Conservation (phyloP, 2,888 invertebrate species). For the Thyatira batis region DNA sequence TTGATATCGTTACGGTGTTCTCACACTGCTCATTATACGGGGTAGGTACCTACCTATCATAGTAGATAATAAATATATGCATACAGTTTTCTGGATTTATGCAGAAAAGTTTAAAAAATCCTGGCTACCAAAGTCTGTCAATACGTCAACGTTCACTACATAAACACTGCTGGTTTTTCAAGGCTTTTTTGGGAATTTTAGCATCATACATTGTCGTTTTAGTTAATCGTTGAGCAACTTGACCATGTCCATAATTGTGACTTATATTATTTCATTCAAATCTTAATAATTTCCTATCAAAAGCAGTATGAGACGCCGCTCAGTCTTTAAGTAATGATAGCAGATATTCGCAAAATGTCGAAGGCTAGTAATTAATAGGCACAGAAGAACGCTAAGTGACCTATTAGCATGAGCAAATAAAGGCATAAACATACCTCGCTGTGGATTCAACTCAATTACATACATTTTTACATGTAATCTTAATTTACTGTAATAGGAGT, state of each 20-base stretch:
- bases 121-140: too few species aligned
- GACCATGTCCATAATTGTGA: neutral
- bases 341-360: slow-evolving; percentile 16
- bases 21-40: too few species aligned
- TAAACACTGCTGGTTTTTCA: too few species aligned
- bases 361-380: neutral
- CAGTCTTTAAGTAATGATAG: slow-evolving; percentile 14
- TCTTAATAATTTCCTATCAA: neutral
- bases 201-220: neutral
- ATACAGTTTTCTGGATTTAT: too few species aligned
- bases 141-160: too few species aligned
- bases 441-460: slow-evolving; percentile 2
- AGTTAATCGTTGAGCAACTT: neutral
- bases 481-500: slow-evolving; percentile 9
- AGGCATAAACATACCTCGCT: slow-evolving; percentile 7
- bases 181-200: neutral
- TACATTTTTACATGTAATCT: neutral
- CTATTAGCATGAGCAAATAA: slow-evolving; percentile 17
- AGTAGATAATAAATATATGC: too few species aligned
- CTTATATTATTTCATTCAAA: neutral
- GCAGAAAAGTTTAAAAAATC: too few species aligned
- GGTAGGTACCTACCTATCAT: too few species aligned
- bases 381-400: slow-evolving; percentile 1
- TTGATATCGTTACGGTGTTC: too few species aligned
- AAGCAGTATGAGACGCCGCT: slow-evolving; percentile 19